phyloP scores from a whole-genome alignment of 2,797 vertebrate genomes.

The Lophotriccus pileatus region DNA sequence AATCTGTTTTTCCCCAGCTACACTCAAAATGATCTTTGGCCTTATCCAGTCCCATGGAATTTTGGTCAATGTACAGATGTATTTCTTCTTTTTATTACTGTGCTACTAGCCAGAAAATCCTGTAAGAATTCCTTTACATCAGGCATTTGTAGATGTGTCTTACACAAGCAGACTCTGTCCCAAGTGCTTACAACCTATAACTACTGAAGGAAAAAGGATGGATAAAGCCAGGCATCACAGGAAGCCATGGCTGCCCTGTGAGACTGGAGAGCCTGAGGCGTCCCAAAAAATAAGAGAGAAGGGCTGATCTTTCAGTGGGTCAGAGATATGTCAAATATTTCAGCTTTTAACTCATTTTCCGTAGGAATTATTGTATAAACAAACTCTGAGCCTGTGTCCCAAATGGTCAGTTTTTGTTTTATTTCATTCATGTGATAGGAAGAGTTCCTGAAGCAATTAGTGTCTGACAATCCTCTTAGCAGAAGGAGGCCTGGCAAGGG shows the following conservation, averaged over 20 bases:
- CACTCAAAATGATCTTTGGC: not conserved
- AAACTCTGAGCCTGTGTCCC: not conserved
- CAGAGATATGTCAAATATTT: not conserved
- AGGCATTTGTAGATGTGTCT: not conserved
- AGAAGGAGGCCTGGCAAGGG: not conserved
- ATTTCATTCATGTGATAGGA: not conserved
- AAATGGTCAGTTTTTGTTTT: not conserved
- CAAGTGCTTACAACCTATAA: not conserved
- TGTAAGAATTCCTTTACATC: not conserved
- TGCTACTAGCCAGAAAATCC: not conserved
- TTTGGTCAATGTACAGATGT: not conserved
- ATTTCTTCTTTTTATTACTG: not conserved
- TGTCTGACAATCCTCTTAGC: not conserved
- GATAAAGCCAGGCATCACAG: not conserved
- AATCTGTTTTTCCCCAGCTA: not conserved
- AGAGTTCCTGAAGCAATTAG: not conserved
- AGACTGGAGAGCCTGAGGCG: not conserved
- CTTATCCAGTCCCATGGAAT: not conserved
- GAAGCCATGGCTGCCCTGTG: not conserved
- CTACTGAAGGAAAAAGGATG: not conserved
- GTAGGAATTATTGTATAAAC: not conserved
- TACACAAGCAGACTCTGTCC: not conserved
- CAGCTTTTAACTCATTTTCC: not conserved
- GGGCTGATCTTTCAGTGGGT: not conserved
- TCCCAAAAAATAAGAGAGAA: not conserved